Evolutionary conservation across 2,113 vertebrate species (phyloP), one percentile per base, ranked within the genome.

Genomic region (Pterocles burchelli): DNA sequence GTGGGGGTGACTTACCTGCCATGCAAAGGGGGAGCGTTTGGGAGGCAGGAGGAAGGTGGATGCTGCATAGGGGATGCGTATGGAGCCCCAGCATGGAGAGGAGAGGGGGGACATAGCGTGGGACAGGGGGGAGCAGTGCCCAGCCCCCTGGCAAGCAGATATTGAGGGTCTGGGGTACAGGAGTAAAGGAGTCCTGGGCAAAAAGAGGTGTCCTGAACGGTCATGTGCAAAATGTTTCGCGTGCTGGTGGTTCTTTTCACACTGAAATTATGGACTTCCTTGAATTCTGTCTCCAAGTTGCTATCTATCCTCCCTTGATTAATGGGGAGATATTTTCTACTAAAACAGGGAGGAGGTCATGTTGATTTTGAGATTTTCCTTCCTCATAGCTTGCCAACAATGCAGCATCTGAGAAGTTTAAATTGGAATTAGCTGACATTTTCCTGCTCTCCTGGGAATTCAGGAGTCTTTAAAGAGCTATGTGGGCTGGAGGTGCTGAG

Each of bases 401-500:
- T 72, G 58, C 58, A 45, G 28, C 54, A 52, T 76, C 59, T 62
- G 51, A 95, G 41, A 73, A 79, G 62, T 93, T 94, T 70, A 75
- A 88, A 52, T 72, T 82, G 89, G 85, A 85, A 95, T 96, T 95
- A 96, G 71, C 89, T 97, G 93, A 88, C 70, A 76, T 95, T 93
- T 94, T 82, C 68, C 67, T 88, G 5, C 49, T 88, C 85, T 89
- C 74, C 17, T 54, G 83, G 75, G 83, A 95, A 49, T 88, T 90
- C 36, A 36, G 33, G 63, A 95, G 78, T 70, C 90, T 80, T 92
- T 91, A 79, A 94, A 93, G 62, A 85, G 8, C 62, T 85, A 20
- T 62, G 57, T 73, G 87, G 85, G 81, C 78, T 93, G 85, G 61
- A 77, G 65, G 55, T 70, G 59, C 55, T 34, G 36, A 88, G 78